Conservation (phyloP, 2,797 vertebrate species). For the Acropternis orthonyx region DNA sequence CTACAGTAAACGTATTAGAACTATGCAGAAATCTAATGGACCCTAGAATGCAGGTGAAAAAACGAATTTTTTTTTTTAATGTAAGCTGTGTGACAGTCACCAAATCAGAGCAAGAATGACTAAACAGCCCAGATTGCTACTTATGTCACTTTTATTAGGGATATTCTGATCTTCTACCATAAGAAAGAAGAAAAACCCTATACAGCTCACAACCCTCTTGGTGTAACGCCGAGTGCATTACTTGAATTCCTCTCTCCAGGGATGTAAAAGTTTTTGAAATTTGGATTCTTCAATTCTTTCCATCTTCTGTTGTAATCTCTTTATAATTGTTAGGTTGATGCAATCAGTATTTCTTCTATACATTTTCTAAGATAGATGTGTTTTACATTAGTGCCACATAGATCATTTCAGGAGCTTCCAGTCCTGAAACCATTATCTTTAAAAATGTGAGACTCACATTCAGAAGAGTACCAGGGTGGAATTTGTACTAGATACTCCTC, state of each 20-base stretch:
- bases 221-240: neutral
- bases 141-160: neutral
- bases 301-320: neutral
- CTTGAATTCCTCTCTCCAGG: neutral
- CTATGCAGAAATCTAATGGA: neutral
- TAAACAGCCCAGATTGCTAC: neutral
- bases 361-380: neutral
- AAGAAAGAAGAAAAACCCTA: neutral
- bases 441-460: neutral
- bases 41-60: neutral
- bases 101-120: neutral
- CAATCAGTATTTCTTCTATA: neutral
- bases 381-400: neutral
- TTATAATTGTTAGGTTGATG: neutral
- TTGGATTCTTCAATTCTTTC: neutral
- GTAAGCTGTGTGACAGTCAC: neutral
- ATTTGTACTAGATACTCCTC: neutral
- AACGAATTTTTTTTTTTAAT: neutral
- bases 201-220: rapidly evolving
- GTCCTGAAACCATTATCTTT: neutral
- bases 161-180: neutral
- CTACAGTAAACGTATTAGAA: neutral
- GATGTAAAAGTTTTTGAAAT: neutral
- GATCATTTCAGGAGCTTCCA: neutral
- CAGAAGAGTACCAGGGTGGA: neutral